Evolutionary conservation across 2,113 vertebrate genomes (phyloP).

Genomic region (Bos indicus): DNA sequence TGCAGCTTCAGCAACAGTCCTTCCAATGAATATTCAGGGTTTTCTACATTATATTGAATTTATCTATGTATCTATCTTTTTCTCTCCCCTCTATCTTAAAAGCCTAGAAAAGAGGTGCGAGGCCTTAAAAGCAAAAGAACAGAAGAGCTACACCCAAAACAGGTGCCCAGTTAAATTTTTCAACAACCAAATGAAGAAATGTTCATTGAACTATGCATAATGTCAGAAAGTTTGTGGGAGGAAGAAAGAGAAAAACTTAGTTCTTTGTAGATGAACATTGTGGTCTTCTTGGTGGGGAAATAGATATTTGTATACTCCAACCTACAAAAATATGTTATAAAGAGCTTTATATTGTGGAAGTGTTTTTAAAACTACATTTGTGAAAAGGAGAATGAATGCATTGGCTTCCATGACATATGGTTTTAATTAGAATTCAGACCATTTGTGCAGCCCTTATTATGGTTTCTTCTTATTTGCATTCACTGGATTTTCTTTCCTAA

Average conservation of each 20-base stretch:
- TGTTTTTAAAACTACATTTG: conserved; percentile 1
- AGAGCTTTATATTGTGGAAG: neutral
- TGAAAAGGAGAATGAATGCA: neutral
- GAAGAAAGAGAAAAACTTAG: neutral
- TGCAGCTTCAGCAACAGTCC: neutral
- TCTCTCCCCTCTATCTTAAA: neutral
- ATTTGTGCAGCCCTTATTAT: neutral
- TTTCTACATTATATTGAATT: neutral
- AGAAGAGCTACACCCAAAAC: neutral
- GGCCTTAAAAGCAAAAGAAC: neutral
- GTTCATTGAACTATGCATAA: neutral
- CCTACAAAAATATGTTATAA: neutral
- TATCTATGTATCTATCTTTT: neutral
- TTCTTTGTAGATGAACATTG: neutral
- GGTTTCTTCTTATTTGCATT: conserved; percentile 21
- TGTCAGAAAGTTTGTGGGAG: neutral
- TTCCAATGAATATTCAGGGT: neutral
- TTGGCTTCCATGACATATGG: conserved; percentile 29
- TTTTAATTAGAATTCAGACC: conserved; percentile 65
- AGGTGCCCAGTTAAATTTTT: neutral
- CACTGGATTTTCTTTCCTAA: conserved; percentile 16
- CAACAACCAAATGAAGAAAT: neutral
- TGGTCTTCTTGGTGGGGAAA: neutral
- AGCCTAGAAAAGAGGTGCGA: neutral
- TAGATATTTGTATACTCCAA: neutral